Conservation (phyloP, 2,113 vertebrate species). For the Dicaeum eximium region DNA sequence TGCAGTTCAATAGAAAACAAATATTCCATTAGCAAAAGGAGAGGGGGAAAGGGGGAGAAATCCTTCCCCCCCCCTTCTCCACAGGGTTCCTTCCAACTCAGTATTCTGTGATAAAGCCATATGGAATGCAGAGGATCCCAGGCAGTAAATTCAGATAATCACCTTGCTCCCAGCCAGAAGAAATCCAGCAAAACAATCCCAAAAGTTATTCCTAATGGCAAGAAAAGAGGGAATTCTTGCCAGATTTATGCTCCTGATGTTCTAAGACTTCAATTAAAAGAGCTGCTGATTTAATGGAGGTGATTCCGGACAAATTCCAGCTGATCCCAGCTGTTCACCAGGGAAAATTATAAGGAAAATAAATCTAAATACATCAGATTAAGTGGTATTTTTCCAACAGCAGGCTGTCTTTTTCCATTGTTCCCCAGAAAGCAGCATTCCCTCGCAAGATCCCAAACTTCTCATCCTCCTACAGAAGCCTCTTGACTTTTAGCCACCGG, state of each 20-base stretch:
- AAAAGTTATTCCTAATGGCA: neutral
- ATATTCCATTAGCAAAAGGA: neutral
- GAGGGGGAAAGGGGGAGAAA: accelerated
- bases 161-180: neutral
- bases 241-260: neutral
- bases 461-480: neutral
- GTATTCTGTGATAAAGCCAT: neutral
- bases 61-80: accelerated
- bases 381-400: neutral
- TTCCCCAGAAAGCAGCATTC: neutral
- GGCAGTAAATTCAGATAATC: neutral
- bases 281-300: neutral
- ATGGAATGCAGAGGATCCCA: neutral
- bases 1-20: neutral
- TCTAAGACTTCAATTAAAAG: neutral
- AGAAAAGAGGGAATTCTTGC: neutral
- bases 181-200: neutral
- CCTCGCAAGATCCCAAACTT: neutral
- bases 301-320: neutral
- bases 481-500: neutral
- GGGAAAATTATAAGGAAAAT: neutral
- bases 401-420: neutral
- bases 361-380: neutral
- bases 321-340: neutral
- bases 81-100: neutral